Percentiles rank a stretch among this genome's conserved stretches.
These are phyloP conservation scores for Hiodon alosoides DNA, from an alignment of 2,113 vertebrate species.

Conservation along the genomic window DNA sequence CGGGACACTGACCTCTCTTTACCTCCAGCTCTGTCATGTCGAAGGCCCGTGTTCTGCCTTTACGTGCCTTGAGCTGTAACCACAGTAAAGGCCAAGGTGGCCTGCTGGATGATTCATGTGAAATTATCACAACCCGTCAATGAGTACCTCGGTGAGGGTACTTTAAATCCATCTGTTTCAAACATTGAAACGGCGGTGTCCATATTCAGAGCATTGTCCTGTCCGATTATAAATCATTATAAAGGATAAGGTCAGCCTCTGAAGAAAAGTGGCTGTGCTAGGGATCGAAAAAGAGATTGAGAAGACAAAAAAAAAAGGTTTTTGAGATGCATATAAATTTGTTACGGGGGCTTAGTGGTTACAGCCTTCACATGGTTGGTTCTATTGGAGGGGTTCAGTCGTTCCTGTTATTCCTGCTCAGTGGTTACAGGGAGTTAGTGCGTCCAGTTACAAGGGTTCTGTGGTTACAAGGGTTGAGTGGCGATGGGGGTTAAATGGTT, in stretches of 20 bases:
- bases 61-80: not conserved
- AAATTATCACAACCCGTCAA: not conserved
- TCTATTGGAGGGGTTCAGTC: not conserved
- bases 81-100: not conserved
- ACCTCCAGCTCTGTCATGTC: not conserved
- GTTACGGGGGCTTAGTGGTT: no score
- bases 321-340: no score
- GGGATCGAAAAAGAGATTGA: not conserved
- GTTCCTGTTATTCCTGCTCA: not conserved
- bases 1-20: not conserved
- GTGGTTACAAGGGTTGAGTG: no score
- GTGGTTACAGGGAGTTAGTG: not conserved
- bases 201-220: not conserved
- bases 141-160: not conserved
- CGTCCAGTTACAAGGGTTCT: no score
- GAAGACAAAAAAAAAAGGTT: not conserved
- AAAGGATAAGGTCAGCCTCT: no score
- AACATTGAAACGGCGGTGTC: not conserved
- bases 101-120: slow-evolving; percentile 1
- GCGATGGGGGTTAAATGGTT: no score
- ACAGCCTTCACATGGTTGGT: no score
- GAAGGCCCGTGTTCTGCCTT: not conserved
- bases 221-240: no score
- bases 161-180: slow-evolving; percentile 1
- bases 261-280: not conserved